Conservation (phyloP, 2,888 invertebrate genomes). For the Lamellibrachia satsuma region DNA sequence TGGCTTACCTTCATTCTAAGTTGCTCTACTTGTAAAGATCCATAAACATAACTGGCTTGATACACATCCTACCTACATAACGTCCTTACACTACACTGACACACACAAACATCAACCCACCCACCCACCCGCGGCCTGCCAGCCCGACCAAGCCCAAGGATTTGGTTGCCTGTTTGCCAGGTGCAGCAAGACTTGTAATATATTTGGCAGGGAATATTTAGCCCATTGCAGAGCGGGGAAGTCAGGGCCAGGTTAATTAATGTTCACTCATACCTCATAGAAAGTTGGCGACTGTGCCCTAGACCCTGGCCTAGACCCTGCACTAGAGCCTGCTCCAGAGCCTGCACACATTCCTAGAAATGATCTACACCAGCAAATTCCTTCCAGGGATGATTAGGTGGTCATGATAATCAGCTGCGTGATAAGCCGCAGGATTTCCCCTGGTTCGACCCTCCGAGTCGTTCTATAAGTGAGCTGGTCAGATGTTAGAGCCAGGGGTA, state of each 20-base stretch:
- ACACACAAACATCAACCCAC: background rate
- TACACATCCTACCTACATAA: constrained; percentile 3
- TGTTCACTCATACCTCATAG: background rate
- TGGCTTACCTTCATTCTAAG: constrained; percentile 1
- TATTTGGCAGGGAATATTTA: background rate
- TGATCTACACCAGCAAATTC: constrained; percentile 12
- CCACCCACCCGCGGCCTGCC: background rate
- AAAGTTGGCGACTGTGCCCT: background rate
- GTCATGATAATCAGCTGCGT: background rate
- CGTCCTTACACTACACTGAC: background rate
- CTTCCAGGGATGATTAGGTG: constrained; percentile 3
- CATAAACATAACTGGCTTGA: background rate
- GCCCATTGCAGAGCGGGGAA: background rate
- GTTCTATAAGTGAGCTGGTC: background rate
- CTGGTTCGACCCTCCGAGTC: background rate
- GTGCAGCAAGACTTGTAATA: background rate
- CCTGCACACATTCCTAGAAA: background rate
- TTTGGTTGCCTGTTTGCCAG: background rate
- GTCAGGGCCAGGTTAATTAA: background rate
- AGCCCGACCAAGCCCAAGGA: background rate
- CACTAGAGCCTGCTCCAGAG: background rate
- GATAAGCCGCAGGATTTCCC: background rate
- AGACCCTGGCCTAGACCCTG: background rate
- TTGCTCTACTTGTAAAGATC: background rate
- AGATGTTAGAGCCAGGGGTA: background rate